A percentile compares a stretch with the other conserved stretches of the same genome.
Evolutionary conservation across 2,113 vertebrate genomes (phyloP).

Genomic region (Malurus cyaneus): DNA sequence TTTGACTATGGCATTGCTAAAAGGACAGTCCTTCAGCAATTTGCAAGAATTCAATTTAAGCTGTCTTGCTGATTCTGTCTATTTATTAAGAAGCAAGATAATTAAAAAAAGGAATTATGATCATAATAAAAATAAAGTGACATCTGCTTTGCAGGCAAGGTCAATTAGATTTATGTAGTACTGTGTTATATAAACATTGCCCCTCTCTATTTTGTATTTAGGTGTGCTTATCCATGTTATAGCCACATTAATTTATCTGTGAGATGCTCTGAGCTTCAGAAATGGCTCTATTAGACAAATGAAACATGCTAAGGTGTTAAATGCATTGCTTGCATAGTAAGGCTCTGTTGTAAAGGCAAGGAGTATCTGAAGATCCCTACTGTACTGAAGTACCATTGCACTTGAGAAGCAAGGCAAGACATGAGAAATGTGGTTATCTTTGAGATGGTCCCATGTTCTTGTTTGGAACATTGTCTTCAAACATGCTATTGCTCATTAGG

Average conservation of each 20-base stretch:
- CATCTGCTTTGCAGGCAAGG: background rate
- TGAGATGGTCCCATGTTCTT: background rate
- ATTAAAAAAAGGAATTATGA: background rate
- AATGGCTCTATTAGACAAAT: background rate
- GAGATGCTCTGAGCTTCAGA: background rate
- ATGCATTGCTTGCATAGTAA: background rate
- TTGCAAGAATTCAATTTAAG: background rate
- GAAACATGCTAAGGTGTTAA: background rate
- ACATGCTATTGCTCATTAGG: accelerated
- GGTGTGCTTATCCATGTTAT: background rate
- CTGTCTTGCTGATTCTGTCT: background rate
- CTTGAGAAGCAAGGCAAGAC: background rate
- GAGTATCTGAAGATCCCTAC: background rate
- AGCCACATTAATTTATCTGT: background rate
- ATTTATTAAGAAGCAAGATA: background rate
- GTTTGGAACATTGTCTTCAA: background rate
- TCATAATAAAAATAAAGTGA: background rate
- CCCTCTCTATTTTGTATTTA: background rate
- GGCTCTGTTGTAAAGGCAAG: background rate
- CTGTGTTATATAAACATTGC: background rate
- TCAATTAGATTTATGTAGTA: background rate
- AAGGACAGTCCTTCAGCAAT: background rate
- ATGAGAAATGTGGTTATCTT: background rate
- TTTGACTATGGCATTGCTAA: background rate
- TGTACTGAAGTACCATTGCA: background rate